Evolutionary conservation across 2,888 invertebrate species (phyloP).

Genomic region (Calameuta pallipes): DNA sequence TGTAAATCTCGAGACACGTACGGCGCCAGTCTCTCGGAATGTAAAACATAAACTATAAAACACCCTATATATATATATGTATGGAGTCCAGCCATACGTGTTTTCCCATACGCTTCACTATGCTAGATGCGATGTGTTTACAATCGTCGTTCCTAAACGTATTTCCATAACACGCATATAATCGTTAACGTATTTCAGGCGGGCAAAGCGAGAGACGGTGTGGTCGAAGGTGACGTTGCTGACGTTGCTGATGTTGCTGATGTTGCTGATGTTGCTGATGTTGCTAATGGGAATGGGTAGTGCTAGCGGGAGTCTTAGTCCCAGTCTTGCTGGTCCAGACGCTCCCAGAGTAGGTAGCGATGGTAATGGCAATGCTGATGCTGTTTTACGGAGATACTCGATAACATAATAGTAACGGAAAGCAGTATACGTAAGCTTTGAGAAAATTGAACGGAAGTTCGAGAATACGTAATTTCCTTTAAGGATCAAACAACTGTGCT

Average conservation of each 20-base stretch:
- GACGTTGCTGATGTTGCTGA: neutral
- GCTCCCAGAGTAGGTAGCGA: neutral
- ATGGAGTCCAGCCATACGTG: neutral
- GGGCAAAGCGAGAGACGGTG: slow-evolving; percentile 1
- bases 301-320: neutral
- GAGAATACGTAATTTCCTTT: neutral
- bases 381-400: neutral
- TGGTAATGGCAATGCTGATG: neutral
- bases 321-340: neutral
- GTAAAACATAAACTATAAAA: slow-evolving; percentile 28
- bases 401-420: neutral
- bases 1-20: slow-evolving; percentile 20
- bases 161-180: slow-evolving; percentile 22
- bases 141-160: slow-evolving; percentile 15
- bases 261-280: neutral
- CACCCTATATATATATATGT: slow-evolving; percentile 9
- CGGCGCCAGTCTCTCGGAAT: slow-evolving; percentile 29
- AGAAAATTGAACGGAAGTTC: neutral
- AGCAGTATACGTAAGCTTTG: neutral
- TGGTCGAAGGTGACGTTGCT: neutral
- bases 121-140: slow-evolving; percentile 12
- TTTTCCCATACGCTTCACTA: neutral
- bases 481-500: no score
- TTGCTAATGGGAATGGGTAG: neutral
- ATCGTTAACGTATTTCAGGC: slow-evolving; percentile 20